Base-by-base conservation (phyloP, 2,797 vertebrate genomes). In the Sebastes alutus region DNA sequence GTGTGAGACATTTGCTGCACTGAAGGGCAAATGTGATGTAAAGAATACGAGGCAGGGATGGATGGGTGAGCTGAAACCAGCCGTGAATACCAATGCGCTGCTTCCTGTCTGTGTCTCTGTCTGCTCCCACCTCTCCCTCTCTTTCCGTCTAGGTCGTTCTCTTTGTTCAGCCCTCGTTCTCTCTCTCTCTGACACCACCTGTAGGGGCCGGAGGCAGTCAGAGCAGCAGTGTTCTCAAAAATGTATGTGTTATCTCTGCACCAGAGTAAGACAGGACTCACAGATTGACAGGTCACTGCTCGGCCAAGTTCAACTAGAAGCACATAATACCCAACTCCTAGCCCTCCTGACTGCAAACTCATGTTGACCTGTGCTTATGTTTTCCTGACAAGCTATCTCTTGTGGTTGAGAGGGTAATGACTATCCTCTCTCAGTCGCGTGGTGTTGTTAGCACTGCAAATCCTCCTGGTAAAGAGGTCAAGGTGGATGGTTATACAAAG, bases 1-100 rank as follows among this genome's bases (percentile, higher is more conserved):
- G 61, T 75, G 72, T n/a, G 72, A 71, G 77, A 52, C 63, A 30
- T 78, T 86, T 63, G 64, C 78, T 38, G 62, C 20, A 68, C 84
- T 89, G 80, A 87, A 88, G 85, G 83, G 77, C 87, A 87, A 86
- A 87, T 79, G 74, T 83, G 85, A 85, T 87, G 82, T 84, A 78
- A 77, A 90, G 85, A 83, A 81, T 78, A 63, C 4, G 78, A 88
- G 87, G 75, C 60, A 9, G 72, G 60, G 88, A 87, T 66, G 83
- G 83, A 85, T 85, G 85, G 71, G 7, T 76, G 74, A 81, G 72
- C 75, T 46, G 85, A 87, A 77, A 78, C 62, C 81, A 70, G 72
- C 61, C 62, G 29, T 89, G 87, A 87, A 87, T 85, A 85, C 71
- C 86, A 87, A 87, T 81, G 73, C 56, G 54, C 58, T 64, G 72